Evolutionary conservation across 2,797 vertebrate species (phyloP).

Genomic region (Myotis myotis): DNA sequence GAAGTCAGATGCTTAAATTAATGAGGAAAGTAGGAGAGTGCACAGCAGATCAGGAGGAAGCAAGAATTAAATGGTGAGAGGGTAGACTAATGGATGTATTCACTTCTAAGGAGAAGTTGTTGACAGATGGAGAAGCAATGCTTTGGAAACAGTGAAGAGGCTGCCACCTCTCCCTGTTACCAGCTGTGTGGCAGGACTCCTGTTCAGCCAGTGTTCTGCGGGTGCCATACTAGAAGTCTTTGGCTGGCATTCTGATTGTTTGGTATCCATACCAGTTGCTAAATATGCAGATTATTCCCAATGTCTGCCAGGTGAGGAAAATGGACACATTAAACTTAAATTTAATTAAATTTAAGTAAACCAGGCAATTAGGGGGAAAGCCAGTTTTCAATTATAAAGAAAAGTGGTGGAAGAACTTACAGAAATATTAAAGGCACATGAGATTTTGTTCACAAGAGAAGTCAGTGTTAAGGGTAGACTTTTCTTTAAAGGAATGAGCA

Average conservation of each 20-base stretch:
- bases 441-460: neutral
- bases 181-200: neutral
- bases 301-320: neutral
- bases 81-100: neutral
- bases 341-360: neutral
- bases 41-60: neutral
- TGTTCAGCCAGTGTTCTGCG: neutral
- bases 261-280: neutral
- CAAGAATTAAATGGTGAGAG: neutral
- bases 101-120: neutral
- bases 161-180: neutral
- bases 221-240: neutral
- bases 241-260: neutral
- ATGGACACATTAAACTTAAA: neutral
- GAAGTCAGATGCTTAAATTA: neutral
- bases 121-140: neutral
- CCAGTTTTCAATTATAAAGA: neutral
- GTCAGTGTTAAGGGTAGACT: neutral
- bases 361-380: neutral
- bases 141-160: neutral
- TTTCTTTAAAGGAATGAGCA: neutral
- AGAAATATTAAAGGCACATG: neutral
- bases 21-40: neutral
- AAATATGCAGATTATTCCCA: neutral
- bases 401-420: neutral